Evolutionary conservation across 2,113 vertebrate genomes (phyloP).

Genomic region (Colaptes auratus): DNA sequence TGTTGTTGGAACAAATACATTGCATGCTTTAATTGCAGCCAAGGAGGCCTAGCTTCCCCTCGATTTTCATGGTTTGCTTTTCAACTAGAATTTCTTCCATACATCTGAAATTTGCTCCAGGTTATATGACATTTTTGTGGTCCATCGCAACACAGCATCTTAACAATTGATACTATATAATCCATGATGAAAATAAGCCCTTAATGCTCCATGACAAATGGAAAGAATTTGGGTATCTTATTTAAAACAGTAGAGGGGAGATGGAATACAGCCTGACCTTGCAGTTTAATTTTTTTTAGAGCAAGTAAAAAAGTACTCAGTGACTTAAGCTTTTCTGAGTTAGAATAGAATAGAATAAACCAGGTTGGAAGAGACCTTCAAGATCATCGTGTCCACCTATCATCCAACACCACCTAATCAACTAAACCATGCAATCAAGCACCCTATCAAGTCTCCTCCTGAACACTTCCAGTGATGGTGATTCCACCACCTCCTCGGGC

Average conservation of each 20-base stretch:
- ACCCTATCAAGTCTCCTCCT: too few species aligned
- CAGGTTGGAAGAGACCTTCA: too few species aligned
- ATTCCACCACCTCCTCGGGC: too few species aligned
- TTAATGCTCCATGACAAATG: constrained; percentile 27
- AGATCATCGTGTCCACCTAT: too few species aligned
- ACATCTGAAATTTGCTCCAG: constrained; percentile 25
- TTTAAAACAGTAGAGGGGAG: constrained; percentile 20
- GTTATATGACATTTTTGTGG: constrained; percentile 15
- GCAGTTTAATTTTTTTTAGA: neutral
- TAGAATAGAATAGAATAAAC: too few species aligned
- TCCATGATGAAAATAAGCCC: neutral
- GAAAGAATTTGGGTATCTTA: constrained; percentile 26
- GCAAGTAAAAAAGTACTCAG: neutral
- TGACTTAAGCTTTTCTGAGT: neutral
- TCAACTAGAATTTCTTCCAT: constrained; percentile 6
- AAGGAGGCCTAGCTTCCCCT: constrained; percentile 22
- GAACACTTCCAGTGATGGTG: too few species aligned
- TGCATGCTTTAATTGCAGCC: constrained; percentile 47
- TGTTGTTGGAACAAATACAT: constrained; percentile 47
- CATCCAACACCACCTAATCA: too few species aligned
- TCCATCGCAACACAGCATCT: neutral
- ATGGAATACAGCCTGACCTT: neutral
- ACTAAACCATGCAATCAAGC: too few species aligned
- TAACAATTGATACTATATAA: constrained; percentile 3
- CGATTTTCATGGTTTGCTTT: constrained; percentile 39